Conservation (phyloP, 1,140 invertebrate genomes). For the Drosophila ambigua region DNA sequence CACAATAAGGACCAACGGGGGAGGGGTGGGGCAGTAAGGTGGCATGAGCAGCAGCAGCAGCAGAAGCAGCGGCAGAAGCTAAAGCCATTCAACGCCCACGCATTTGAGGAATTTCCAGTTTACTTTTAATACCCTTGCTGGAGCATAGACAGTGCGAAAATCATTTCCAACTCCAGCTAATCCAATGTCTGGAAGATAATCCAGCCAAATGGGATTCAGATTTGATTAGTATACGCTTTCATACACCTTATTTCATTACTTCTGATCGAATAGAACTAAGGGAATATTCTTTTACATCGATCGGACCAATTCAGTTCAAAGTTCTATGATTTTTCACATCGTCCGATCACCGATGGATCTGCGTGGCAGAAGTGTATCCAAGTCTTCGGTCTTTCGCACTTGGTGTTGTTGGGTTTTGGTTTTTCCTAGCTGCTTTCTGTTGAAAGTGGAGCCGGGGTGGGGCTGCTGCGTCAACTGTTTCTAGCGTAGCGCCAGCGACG, state of each 20-base stretch:
- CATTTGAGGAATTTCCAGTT: slow-evolving; percentile 50
- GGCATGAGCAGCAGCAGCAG: not conserved
- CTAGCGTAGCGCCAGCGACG: slow-evolving; percentile 48
- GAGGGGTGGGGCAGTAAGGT: not conserved
- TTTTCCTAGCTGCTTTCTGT: slow-evolving; percentile 40
- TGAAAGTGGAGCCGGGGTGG: slow-evolving; percentile 58
- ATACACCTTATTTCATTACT: not conserved
- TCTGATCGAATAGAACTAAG: too few species aligned
- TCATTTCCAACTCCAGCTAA: too few species aligned
- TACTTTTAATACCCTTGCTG: not conserved
- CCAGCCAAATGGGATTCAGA: too few species aligned
- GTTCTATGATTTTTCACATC: too few species aligned
- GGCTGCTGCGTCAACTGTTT: slow-evolving; percentile 77
- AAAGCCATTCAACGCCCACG: slow-evolving; percentile 48
- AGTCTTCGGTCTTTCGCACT: not conserved
- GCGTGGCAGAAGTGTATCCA: too few species aligned
- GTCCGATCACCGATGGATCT: too few species aligned
- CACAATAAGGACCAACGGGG: slow-evolving; percentile 44
- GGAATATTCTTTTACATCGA: too few species aligned
- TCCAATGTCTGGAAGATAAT: too few species aligned
- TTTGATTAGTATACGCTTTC: too few species aligned
- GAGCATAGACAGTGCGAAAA: too few species aligned
- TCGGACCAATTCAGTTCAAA: too few species aligned
- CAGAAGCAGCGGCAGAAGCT: slow-evolving; percentile 5
- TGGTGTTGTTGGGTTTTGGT: not conserved